phyloP scores from a whole-genome alignment of 1,140 invertebrate species.

The Meloidogyne chitwoodi region DNA sequence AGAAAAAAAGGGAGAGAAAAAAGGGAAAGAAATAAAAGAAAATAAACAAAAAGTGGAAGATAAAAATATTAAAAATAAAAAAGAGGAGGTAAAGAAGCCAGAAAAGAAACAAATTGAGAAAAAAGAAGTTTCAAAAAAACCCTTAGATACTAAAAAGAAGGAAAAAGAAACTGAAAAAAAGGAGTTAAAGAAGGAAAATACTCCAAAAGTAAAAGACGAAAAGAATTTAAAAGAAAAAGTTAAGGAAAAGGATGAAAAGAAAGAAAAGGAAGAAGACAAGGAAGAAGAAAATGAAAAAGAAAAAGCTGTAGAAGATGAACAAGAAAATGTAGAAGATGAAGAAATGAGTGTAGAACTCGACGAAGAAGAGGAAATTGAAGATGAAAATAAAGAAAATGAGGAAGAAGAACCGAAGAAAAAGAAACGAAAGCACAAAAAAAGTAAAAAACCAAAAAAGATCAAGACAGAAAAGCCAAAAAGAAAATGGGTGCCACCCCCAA shows the following conservation, averaged over 20 bases:
- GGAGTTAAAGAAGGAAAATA: slow-evolving; percentile 8
- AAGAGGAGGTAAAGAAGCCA: background rate
- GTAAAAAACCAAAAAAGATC: background rate
- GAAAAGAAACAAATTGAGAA: slow-evolving; percentile 9
- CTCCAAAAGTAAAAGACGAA: too few relatives aligned
- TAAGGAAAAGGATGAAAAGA: slow-evolving; percentile 7
- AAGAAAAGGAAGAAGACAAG: slow-evolving; percentile 4
- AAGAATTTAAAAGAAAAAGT: background rate
- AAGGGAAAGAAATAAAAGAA: slow-evolving; percentile 5
- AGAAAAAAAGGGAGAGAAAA: background rate
- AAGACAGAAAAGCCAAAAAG: slow-evolving; percentile 3
- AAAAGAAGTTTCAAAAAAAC: background rate
- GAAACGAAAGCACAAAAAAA: background rate
- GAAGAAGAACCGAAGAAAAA: slow-evolving; percentile 13
- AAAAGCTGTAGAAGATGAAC: slow-evolving; percentile 4
- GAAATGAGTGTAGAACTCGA: slow-evolving; percentile 1
- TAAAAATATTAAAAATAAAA: slow-evolving; percentile 10
- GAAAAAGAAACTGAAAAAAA: background rate
- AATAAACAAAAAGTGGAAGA: background rate
- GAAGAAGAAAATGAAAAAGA: background rate
- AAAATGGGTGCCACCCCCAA: slow-evolving; percentile 27
- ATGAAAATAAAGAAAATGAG: background rate
- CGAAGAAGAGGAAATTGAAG: background rate
- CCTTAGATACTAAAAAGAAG: background rate
- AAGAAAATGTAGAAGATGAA: background rate